These are phyloP conservation scores for Philereme transversata DNA, from an alignment of 2,888 invertebrate genomes.

Conservation along the genomic window DNA sequence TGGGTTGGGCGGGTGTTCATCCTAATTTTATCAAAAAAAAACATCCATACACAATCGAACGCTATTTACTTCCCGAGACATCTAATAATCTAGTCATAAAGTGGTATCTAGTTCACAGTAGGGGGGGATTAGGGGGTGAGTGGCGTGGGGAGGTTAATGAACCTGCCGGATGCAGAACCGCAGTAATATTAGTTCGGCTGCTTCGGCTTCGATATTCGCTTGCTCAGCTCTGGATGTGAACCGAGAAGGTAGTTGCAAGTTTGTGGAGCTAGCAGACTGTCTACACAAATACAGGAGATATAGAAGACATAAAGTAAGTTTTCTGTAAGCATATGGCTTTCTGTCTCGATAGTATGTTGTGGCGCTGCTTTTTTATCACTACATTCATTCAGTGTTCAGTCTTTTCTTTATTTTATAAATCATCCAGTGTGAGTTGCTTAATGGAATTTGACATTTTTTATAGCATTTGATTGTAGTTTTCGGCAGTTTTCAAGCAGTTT, in stretches of 20 bases:
- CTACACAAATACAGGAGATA: too few relatives aligned
- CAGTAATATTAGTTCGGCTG: conserved; percentile 70
- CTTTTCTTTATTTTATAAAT: too few relatives aligned
- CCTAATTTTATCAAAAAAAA: neutral
- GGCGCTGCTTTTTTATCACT: too few relatives aligned
- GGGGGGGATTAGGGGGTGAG: conserved; percentile 28
- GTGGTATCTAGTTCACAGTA: conserved; percentile 39
- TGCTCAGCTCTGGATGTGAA: conserved; percentile 20
- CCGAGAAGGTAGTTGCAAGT: conserved; percentile 10
- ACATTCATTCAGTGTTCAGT: too few relatives aligned
- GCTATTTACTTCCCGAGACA: conserved; percentile 30
- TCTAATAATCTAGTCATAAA: conserved; percentile 39
- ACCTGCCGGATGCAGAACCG: conserved; percentile 68
- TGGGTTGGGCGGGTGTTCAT: too few relatives aligned
- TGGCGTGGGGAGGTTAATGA: conserved; percentile 65
- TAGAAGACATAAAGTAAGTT: too few relatives aligned
- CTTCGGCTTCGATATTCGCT: conserved; percentile 21
- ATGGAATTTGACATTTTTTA: too few relatives aligned
- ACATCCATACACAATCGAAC: conserved; percentile 12
- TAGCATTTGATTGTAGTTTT: too few relatives aligned
- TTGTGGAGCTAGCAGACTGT: neutral
- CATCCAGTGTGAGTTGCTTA: too few relatives aligned
- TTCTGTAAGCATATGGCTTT: too few relatives aligned
- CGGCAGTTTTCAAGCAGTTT: too few relatives aligned
- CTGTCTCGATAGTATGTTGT: too few relatives aligned